phyloP scores from a whole-genome alignment of 2,888 invertebrate species.

The Apamea sordens region DNA sequence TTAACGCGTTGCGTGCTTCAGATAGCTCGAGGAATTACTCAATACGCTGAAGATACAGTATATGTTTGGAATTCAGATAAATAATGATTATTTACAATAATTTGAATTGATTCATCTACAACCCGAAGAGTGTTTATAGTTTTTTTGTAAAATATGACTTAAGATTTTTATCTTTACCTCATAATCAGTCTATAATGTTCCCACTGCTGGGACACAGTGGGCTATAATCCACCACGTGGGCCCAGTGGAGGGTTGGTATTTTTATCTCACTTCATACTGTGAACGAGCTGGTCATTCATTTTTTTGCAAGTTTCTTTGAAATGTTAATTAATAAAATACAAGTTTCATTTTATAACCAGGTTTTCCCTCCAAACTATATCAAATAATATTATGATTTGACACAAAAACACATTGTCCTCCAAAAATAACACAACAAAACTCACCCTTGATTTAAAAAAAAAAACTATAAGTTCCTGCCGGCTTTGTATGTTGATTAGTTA shows the following conservation, averaged over 20 bases:
- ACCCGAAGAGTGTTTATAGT: too few species aligned
- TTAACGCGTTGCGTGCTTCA: slow-evolving; percentile 64
- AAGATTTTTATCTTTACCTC: neutral
- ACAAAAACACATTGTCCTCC: neutral
- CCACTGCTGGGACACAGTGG: too few species aligned
- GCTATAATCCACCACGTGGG: too few species aligned
- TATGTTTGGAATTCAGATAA: slow-evolving; percentile 36
- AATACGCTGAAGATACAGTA: slow-evolving; percentile 55
- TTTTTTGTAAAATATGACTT: neutral
- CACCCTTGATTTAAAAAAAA: neutral
- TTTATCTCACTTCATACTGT: too few species aligned
- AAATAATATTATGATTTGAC: neutral
- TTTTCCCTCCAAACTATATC: neutral
- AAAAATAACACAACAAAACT: neutral
- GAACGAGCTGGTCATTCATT: too few species aligned
- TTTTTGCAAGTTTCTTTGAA: neutral
- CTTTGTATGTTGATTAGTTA: too few species aligned
- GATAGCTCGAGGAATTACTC: slow-evolving; percentile 65
- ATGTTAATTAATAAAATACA: neutral
- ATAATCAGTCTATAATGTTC: neutral
- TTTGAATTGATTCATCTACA: neutral
- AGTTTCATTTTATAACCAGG: neutral
- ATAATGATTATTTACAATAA: neutral
- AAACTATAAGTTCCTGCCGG: neutral
- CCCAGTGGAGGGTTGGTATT: too few species aligned